phyloP scores from a whole-genome alignment of 2,888 invertebrate species.

The Lobophora halterata region DNA sequence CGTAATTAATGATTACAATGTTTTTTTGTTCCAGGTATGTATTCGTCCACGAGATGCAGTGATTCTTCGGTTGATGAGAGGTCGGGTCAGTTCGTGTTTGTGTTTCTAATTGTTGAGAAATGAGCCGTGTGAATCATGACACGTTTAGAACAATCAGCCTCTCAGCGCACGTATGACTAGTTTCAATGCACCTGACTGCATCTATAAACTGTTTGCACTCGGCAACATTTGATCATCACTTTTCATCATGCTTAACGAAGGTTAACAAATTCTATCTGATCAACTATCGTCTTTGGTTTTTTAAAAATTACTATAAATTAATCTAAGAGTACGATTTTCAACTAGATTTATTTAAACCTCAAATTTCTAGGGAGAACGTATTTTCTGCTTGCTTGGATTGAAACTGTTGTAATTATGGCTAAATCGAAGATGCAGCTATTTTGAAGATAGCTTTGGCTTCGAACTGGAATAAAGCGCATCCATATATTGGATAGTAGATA shows the following conservation, averaged over 20 bases:
- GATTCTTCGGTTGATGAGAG: slow-evolving; percentile 28
- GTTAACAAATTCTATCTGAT: slow-evolving; percentile 2
- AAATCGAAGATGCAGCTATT: no score
- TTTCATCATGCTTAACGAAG: slow-evolving; percentile 3
- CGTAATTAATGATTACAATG: slow-evolving; percentile 27
- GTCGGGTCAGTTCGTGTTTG: slow-evolving; percentile 35
- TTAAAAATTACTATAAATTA: no score
- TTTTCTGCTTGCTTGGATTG: no score
- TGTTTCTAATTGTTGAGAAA: slow-evolving; percentile 55
- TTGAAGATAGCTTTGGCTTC: slow-evolving; percentile 8
- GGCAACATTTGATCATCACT: slow-evolving; percentile 12
- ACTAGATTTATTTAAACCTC: no score
- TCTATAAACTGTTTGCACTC: slow-evolving; percentile 2
- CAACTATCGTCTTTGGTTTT: no score
- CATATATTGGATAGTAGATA: slow-evolving; percentile 5
- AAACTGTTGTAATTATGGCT: no score
- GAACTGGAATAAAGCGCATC: slow-evolving; percentile 13
- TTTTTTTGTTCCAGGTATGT: slow-evolving; percentile 56
- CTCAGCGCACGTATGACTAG: slow-evolving; percentile 12
- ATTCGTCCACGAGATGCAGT: slow-evolving; percentile 10
- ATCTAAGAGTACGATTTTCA: no score
- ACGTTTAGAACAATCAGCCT: slow-evolving; percentile 36
- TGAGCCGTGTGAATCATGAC: slow-evolving; percentile 52
- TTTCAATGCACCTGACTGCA: slow-evolving; percentile 7
- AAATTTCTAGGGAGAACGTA: no score